Evolutionary conservation across 2,113 vertebrate genomes (phyloP).

Genomic region (Pseudorhombus dupliciocellatus): DNA sequence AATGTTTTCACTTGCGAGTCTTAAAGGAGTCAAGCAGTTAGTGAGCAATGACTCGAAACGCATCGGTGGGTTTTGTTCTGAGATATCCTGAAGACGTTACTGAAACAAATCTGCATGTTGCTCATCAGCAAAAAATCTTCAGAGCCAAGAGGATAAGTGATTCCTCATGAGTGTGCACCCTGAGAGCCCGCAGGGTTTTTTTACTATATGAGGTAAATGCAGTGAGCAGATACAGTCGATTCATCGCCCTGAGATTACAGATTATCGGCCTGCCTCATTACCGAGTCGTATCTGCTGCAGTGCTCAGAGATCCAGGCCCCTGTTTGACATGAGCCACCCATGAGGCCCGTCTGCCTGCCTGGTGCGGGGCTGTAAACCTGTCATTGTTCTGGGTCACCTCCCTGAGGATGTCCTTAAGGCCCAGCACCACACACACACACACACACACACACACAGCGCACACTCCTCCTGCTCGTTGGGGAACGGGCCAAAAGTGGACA

Average conservation of each 20-base stretch:
- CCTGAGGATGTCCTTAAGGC: constrained; percentile 56
- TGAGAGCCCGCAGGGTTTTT: neutral
- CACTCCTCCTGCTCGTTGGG: constrained; percentile 31
- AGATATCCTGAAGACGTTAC: neutral
- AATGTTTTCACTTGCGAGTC: no score
- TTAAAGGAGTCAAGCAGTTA: neutral
- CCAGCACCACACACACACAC: constrained; percentile 18
- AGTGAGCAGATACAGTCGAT: constrained; percentile 33
- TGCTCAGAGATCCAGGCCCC: constrained; percentile 30
- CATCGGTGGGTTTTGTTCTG: neutral
- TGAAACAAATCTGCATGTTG: constrained; percentile 6
- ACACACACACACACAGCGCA: constrained; percentile 37
- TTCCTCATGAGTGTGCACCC: constrained; percentile 18
- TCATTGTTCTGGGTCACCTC: constrained; percentile 74
- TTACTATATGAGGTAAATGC: constrained; percentile 22
- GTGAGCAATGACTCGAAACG: neutral
- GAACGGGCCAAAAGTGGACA: constrained; percentile 69
- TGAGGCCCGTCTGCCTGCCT: constrained; percentile 21
- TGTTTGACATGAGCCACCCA: constrained; percentile 55
- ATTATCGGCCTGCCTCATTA: constrained; percentile 36
- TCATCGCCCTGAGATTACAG: constrained; percentile 16
- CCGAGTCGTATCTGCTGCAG: constrained; percentile 41
- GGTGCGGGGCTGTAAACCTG: constrained; percentile 63
- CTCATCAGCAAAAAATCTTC: constrained; percentile 13
- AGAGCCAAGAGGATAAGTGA: constrained; percentile 24